Base-by-base conservation (phyloP, 2,797 vertebrate species). In the Ctenochaetus hawaiiensis region DNA sequence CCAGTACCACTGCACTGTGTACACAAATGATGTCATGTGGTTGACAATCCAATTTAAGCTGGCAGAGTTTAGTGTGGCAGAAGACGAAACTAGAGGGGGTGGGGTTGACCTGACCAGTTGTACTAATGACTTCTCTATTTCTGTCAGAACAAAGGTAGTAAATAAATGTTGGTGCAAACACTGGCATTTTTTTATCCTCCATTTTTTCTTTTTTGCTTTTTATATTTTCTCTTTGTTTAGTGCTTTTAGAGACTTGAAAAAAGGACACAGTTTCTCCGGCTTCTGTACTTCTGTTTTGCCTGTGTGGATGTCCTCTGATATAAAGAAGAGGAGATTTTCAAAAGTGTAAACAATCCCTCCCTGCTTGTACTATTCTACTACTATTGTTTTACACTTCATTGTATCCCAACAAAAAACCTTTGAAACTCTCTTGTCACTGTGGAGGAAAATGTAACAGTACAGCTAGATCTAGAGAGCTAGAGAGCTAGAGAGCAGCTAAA, bases 401-500 rank as follows among this genome's bases (percentile, higher is more conserved):
- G 49, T 82, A 37, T 60, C 64, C 56, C 34, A 73, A 39, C 54
- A 74, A 56, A 82, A 82, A 57, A 69, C 23, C 8, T 10, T 65
- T 1, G 30, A 78, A 54, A 48, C 53, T 45, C 51, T 67, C 20
- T 34, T 6, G 58, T 68, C 62, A 63, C 57, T 20, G 39, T 62
- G 53, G 65, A 64, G 51, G 72, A 66, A 54, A 78, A 67, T 34
- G 39, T 20, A 41, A 62, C 49, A 47, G 58, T 80, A 67, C 60
- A 78, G 68, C 74, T 56, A 23, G 49, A 67, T 51, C 20, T 34
- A 26, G 61, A 73, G 67, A 34, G 43, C 75, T 59, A 80, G 81
- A 85, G 71, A 77, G 44, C 2, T 5, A 77, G 62, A 80, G 81
- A 85, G 69, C 45, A 34, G 80, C 86, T 96, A 95, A 97, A 92